Evolutionary conservation across 2,797 vertebrate species (phyloP), one percentile per base, ranked within the genome.

Genomic region (Phylloscopus collybita): DNA sequence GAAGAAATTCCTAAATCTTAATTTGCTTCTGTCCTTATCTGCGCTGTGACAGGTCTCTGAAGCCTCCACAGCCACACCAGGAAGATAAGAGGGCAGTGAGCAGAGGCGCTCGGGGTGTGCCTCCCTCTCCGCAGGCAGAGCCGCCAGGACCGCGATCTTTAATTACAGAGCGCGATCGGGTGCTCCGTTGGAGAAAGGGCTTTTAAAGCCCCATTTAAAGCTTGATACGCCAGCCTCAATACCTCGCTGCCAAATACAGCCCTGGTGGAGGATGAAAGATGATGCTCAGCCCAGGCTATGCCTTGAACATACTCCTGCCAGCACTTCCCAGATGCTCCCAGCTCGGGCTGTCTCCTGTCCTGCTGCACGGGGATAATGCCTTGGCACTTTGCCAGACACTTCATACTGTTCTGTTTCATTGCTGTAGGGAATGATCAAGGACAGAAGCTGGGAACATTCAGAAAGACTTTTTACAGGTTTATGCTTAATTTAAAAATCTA

Each of bases 1-100:
- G 62, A 88, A 97, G 95, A 96, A 96, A 71, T 92, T 56, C 82
- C 75, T 96, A 83, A 94, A 92, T 95, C 95, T 97, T 97, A 95
- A 97, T 97, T 97, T 97, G 79, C 78, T 90, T 94, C 94, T 72
- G 34, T 75, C 88, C 73, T 97, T 96, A 96, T 94, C 96, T 83
- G 57, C 2, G 3, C 65, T 61, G 81, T 85, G 93, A 73, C 82
- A 94, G 93, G 51, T 67, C 78, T 54, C 94, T 27, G 64, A 82
- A 90, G 84, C 64, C 95, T 90, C 81, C 67, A 54, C 21, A 81
- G 69, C 81, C 60, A 69, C 45, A 57, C n/a, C 84, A 69, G 75
- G 93, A 92, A 80, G 60, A 73, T 51, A 56, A 72, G 78, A 61
- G 86, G 84, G 92, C 92, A 96, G 84, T 7, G 42, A 72, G 80